These are phyloP conservation scores for Sprattus sprattus DNA, from an alignment of 2,113 vertebrate species.

Conservation along the genomic window DNA sequence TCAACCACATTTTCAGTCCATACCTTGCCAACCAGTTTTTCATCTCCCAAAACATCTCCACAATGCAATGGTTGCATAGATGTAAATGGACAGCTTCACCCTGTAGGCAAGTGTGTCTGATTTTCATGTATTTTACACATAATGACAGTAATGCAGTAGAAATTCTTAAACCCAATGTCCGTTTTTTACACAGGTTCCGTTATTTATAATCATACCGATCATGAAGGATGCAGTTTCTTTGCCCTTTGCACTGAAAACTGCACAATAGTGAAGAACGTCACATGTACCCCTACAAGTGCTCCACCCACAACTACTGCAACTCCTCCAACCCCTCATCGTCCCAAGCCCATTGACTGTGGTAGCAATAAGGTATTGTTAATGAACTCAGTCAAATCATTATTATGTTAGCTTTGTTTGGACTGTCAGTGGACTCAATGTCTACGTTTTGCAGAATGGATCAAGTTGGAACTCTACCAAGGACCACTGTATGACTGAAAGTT, in stretches of 20 bases:
- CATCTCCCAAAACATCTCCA: too few species aligned
- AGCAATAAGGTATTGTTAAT: constrained; percentile 42
- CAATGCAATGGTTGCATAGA: too few species aligned
- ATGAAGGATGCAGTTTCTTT: constrained; percentile 64
- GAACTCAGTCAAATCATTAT: neutral
- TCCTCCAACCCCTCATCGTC: neutral
- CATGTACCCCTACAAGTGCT: neutral
- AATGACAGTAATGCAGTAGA: neutral
- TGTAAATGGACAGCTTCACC: too few species aligned
- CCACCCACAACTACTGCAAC: neutral
- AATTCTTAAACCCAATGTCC: neutral
- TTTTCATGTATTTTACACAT: neutral
- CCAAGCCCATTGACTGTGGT: neutral
- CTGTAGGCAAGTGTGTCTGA: constrained; percentile 37
- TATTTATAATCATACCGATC: constrained; percentile 71
- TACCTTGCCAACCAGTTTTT: neutral
- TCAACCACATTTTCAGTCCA: neutral
- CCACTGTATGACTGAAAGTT: constrained; percentile 70
- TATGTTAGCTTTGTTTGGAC: neutral
- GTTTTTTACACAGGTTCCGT: constrained; percentile 59
- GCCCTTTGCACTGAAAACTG: constrained; percentile 66
- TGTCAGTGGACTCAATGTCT: neutral
- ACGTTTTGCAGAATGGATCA: constrained; percentile 71
- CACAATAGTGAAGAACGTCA: neutral
- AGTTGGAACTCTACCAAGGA: constrained; percentile 56